Base-by-base conservation (phyloP, 2,888 invertebrate species). In the Tethea ocularis region DNA sequence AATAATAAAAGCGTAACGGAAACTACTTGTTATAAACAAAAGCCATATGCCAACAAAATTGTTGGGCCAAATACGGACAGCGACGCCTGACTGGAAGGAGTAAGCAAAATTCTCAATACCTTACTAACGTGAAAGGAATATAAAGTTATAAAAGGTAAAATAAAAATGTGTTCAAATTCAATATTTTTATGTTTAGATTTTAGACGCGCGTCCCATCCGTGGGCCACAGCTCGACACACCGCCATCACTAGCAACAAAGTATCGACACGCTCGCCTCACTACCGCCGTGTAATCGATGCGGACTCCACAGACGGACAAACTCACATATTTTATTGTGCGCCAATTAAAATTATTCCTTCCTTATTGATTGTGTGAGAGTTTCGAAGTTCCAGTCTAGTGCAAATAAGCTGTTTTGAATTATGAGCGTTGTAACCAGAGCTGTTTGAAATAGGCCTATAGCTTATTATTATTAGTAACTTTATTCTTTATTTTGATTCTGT, bases 261-360 rank as follows among this genome's bases (percentile, higher is more conserved):
- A 57, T 64, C 75, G 75, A 75, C 63, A 56, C 17, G 26, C 26
- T 67, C 69, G 65, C 82, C 71, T 78, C 84, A 75, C 84, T 86
- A 83, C 67, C 59, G 57, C 57, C 54, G 68, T 75, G 85, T 82
- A 86, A 87, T 79, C 86, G 84, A 86, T 86, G 86, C 82, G 71
- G 72, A 69, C 63, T 62, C 62, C 62, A 68, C 76, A 75, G 72
- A 78, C 80, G 75, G 71, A 81, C 84, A 71, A 75, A 80, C 84
- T 82, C 83, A 82, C 84, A 88, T 87, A 89, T 88, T 89, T 89
- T 88, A 89, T 88, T 88, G 87, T 85, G 78, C 81, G 88, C 89
- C 91, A 91, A 91, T 91, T 91, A 91, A 89, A 89, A 85, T 87
- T 80, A 87, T 83, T 84, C 82, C 82, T 84, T 83, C 79, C 85